Evolutionary conservation across 1,140 invertebrate species (phyloP), one percentile per base, ranked within the genome.

Genomic region (Euwallacea similis): DNA sequence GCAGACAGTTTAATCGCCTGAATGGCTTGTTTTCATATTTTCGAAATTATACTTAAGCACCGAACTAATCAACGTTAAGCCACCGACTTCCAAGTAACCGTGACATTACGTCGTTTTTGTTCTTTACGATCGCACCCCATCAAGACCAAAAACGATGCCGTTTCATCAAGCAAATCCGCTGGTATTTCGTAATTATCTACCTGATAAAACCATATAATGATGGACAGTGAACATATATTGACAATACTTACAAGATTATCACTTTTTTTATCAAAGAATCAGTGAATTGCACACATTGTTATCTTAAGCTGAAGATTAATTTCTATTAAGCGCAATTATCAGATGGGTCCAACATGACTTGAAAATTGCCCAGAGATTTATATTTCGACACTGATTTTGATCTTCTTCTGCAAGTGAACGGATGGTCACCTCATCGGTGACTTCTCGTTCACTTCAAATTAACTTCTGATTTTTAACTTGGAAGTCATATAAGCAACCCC

Each of bases 381-480:
- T n/a, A 66, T 10, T 8, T 21, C 64, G 64, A 55, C 54, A 66
- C 33, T 56, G 2, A 66, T 68, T 55, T 59, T 16, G 21, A 42
- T 46, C 4, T 55, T 46, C 4, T 55, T 7, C 66, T 59, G 66
- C 66, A 68, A 42, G 66, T 59, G 13, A 33, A 15, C 66, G 55
- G 55, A 42, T 68, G 54, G 54, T 60, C 66, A 68, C 55, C 55
- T 68, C 66, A 55, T 68, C 41, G 42, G 64, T 50, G 53, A 47
- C 50, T 33, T 53, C 11, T 11, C 64, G 16, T 15, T 42, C 21
- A 66, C 41, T 54, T 68, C 43, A 7, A 68, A 68, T 59, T 55
- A 55, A 68, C 54, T 68, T 68, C 54, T 68, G 66, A 68, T 50
- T 47, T 50, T 64, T 64, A 64, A 61, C n/a, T 64, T 64, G 62